These are phyloP conservation scores for Gnathonemus echidnorhynchus DNA, from an alignment of 2,113 vertebrate species.

Conservation along the genomic window DNA sequence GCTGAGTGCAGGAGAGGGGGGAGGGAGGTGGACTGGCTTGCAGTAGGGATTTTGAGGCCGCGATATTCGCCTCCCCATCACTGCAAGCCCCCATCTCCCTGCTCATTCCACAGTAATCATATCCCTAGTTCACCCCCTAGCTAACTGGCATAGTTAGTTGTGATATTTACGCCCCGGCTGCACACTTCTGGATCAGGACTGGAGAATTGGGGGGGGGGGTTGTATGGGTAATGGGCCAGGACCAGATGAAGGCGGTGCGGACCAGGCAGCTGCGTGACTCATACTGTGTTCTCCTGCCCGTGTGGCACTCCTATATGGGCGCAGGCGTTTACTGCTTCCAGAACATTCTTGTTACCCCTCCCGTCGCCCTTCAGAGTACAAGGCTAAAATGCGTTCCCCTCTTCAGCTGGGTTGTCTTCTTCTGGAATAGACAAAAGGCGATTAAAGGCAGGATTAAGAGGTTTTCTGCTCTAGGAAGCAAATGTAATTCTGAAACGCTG, in stretches of 20 bases:
- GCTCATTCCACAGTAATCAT: slow-evolving; percentile 1
- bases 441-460: background rate
- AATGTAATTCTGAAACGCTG: background rate
- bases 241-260: background rate
- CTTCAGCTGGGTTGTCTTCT: background rate
- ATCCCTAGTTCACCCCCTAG: background rate
- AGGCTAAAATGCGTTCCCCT: background rate
- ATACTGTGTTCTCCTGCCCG: background rate
- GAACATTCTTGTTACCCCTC: background rate
- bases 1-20: background rate
- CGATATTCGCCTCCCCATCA: background rate
- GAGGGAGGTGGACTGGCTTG: background rate
- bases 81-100: background rate
- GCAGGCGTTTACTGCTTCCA: background rate
- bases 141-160: background rate
- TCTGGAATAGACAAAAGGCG: background rate
- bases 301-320: background rate
- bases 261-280: background rate
- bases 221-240: background rate
- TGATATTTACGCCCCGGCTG: background rate
- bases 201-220: background rate
- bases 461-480: background rate
- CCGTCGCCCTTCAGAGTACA: background rate
- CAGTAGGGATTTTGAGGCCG: background rate
- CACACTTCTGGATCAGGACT: background rate